phyloP scores from a whole-genome alignment of 2,888 invertebrate genomes.

The Troides helena region DNA sequence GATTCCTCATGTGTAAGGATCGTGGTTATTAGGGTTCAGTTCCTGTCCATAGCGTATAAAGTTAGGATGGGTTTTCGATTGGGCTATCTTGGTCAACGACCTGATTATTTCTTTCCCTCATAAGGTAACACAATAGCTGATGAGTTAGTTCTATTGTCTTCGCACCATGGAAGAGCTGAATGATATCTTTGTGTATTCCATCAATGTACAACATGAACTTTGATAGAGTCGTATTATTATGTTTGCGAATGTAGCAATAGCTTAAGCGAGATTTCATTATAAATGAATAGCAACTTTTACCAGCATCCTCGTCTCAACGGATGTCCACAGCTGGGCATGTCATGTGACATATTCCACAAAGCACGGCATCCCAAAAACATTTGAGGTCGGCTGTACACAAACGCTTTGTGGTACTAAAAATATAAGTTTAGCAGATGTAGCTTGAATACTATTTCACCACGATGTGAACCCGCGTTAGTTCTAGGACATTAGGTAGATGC shows the following conservation, averaged over 20 bases:
- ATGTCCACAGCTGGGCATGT: too few species aligned
- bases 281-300: background rate
- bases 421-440: background rate
- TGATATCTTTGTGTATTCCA: conserved; percentile 26
- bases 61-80: too few species aligned
- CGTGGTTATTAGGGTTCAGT: too few species aligned
- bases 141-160: conserved; percentile 18
- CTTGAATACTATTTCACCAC: background rate
- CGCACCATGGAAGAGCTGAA: conserved; percentile 9
- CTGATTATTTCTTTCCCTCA: background rate
- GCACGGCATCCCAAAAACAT: too few species aligned
- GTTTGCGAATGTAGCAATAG: conserved; percentile 10
- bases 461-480: conserved; percentile 2
- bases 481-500: conserved; percentile 16
- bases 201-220: conserved; percentile 16
- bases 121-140: conserved; percentile 14
- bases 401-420: background rate
- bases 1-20: too few species aligned
- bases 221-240: conserved; percentile 25
- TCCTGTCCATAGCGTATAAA: background rate
- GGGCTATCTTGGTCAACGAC: too few species aligned
- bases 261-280: conserved; percentile 1
- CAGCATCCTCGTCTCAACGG: too few species aligned
- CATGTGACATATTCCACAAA: too few species aligned
- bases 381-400: background rate